Percentiles rank a stretch among this genome's conserved stretches.
These are phyloP conservation scores for Heteromyza rotundicornis DNA, from an alignment of 2,888 invertebrate species.

Conservation along the genomic window DNA sequence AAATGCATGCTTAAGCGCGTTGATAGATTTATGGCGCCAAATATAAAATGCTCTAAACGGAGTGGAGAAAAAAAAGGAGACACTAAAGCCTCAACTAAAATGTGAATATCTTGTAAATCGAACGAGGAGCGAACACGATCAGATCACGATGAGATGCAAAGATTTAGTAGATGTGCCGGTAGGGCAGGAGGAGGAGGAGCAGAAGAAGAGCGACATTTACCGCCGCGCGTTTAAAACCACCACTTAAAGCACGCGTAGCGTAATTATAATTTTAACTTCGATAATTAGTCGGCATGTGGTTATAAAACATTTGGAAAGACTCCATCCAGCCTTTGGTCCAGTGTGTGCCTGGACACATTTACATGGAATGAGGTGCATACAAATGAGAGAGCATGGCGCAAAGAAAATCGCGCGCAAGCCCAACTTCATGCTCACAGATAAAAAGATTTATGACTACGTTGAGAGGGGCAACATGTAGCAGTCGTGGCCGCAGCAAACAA, in stretches of 20 bases:
- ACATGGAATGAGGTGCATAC: no score
- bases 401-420: slow-evolving; percentile 3
- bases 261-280: slow-evolving; percentile 55
- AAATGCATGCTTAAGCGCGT: slow-evolving; percentile 34
- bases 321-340: no score
- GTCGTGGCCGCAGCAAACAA: slow-evolving; percentile 23
- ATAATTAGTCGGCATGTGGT: slow-evolving; percentile 58
- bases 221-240: not conserved
- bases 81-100: slow-evolving; percentile 6
- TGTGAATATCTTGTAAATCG: slow-evolving; percentile 28
- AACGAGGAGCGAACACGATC: slow-evolving; percentile 21
- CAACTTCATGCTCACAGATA: slow-evolving; percentile 23
- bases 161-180: not conserved
- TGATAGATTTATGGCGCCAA: slow-evolving; percentile 61
- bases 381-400: no score
- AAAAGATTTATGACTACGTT: slow-evolving; percentile 33
- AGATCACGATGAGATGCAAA: slow-evolving; percentile 26
- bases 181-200: not conserved
- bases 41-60: slow-evolving; percentile 56
- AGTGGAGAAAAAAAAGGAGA: slow-evolving; percentile 38
- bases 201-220: slow-evolving; percentile 6
- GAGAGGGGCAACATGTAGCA: slow-evolving; percentile 26
- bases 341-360: no score
- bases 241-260: not conserved
- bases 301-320: slow-evolving; percentile 52